Evolutionary conservation across 2,113 vertebrate genomes (phyloP), one percentile per base, ranked within the genome.

Genomic region (Ochotona princeps): DNA sequence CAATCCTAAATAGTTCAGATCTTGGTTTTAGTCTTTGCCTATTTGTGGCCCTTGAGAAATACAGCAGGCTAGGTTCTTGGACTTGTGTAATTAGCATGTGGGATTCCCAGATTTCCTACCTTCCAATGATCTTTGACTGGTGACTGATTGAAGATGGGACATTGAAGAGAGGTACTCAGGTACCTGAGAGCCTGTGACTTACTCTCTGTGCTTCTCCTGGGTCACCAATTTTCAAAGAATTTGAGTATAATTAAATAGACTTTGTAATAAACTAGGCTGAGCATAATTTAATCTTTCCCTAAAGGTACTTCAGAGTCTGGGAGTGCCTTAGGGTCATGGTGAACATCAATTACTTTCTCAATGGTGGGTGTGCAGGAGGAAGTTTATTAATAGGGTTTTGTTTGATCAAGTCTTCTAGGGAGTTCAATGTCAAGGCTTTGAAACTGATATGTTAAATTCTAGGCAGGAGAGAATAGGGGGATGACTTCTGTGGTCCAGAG

Each of bases 231-330:
- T 87, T 93, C 92, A 89, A 89, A 92, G 91, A 92, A 92, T 79
- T 79, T 85, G 47, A 83, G 57, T 79, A 80, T 96, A 94, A 97
- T 97, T 94, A 97, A 96, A 90, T 85, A 80, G 32, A 84, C 78
- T 96, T 94, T 51, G 32, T 94, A 76, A 87, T 90, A 88, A 97
- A 91, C 87, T n/a, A 92, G 94, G 94, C 89, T 94, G 91, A 94
- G 67, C 76, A 91, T 96, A 93, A 96, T 97, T 97, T 95, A 94
- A 92, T 94, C 72, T 93, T 94, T 87, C 92, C 93, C 91, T 26
- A 44, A 95, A 96, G 96, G 87, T 89, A 85, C 91, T 91, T 82
- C 38, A 20, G 79, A 94, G 91, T 80, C 91, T 92, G 83, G 65
- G 94, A 91, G 83, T 72, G 83, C 65, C 79, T 25, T 28, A 17